phyloP scores from a whole-genome alignment of 2,888 invertebrate species.

The Agrenia bidenticulata region DNA sequence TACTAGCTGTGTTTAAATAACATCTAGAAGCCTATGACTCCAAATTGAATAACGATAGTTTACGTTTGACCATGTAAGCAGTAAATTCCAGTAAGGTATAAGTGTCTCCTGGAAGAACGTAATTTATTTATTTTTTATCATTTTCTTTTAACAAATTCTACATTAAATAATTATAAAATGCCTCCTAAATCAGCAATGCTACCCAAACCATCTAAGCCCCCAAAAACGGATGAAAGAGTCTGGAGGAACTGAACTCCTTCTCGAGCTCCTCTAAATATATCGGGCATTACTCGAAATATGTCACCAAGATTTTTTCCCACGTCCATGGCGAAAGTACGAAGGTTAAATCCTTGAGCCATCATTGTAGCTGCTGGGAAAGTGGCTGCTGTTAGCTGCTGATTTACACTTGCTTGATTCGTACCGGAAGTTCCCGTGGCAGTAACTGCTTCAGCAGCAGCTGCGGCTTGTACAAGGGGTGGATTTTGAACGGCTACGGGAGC shows the following conservation, averaged over 20 bases:
- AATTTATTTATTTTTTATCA: too few relatives aligned
- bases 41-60: too few relatives aligned
- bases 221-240: slow-evolving; percentile 35
- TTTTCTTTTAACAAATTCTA: too few relatives aligned
- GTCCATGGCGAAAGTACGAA: slow-evolving; percentile 1
- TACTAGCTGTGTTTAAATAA: too few relatives aligned
- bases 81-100: too few relatives aligned
- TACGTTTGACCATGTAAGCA: too few relatives aligned
- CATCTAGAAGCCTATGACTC: too few relatives aligned
- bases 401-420: background rate
- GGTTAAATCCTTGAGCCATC: slow-evolving; percentile 13
- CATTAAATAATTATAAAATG: too few relatives aligned
- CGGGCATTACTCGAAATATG: slow-evolving; percentile 49
- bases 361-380: background rate
- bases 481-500: background rate
- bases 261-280: slow-evolving; percentile 51
- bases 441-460: background rate
- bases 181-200: slow-evolving; percentile 20
- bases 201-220: slow-evolving; percentile 37
- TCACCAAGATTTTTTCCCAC: slow-evolving; percentile 38
- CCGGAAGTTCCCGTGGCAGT: background rate
- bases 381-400: background rate
- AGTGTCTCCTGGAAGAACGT: too few relatives aligned
- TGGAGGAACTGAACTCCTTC: slow-evolving; percentile 47
- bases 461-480: background rate